Conservation (phyloP, 2,888 invertebrate genomes). For the Mythimna pallens region DNA sequence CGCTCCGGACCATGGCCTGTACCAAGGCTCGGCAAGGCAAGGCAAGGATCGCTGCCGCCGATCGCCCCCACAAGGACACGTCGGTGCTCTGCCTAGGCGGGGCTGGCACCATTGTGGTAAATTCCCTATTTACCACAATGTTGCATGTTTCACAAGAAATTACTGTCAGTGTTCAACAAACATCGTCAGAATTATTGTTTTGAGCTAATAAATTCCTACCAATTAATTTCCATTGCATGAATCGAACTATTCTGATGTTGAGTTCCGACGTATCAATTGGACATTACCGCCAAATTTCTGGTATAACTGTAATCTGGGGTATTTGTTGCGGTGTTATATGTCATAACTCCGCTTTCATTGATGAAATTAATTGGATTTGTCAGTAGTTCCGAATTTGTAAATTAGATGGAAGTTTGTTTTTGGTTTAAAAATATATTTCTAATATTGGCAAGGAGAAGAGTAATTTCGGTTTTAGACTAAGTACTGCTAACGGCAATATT, state of each 20-base stretch:
- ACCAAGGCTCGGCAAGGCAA: too few species aligned
- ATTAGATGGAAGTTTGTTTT: neutral
- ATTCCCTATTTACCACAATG: too few species aligned
- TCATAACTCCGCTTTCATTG: neutral
- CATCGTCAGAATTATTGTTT: conserved; percentile 40
- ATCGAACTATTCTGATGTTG: conserved; percentile 28
- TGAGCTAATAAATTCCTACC: conserved; percentile 36
- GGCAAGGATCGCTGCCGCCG: too few species aligned
- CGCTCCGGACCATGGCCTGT: too few species aligned
- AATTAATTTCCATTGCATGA: conserved; percentile 47
- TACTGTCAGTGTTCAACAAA: conserved; percentile 32
- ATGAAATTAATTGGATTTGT: neutral
- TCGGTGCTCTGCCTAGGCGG: too few species aligned
- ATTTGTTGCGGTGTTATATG: neutral
- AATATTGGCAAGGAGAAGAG: too few species aligned
- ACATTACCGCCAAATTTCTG: neutral
- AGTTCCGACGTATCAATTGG: conserved; percentile 10
- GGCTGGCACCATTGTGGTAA: neutral
- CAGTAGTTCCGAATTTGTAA: neutral
- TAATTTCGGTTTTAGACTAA: too few species aligned
- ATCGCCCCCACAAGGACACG: too few species aligned
- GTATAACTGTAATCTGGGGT: neutral
- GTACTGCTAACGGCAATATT: too few species aligned
- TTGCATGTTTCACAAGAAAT: conserved; percentile 39
- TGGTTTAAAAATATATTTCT: neutral